Evolutionary conservation across 2,797 vertebrate genomes (phyloP).

Genomic region (Podarcis lilfordi): DNA sequence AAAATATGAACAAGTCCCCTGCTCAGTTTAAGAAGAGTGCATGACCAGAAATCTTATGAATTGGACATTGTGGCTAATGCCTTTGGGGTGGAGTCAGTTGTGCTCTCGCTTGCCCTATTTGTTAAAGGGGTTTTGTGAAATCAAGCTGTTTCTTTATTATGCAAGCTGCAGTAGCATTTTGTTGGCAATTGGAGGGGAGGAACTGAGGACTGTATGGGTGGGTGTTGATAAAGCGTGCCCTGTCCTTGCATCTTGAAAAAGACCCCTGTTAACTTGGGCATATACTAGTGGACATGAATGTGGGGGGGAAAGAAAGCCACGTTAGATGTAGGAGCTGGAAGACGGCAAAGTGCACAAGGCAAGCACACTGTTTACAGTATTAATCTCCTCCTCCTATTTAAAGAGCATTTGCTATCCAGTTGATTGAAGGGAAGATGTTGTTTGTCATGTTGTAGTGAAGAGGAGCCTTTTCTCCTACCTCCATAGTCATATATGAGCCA

Average conservation of each 20-base stretch:
- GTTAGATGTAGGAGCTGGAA: neutral
- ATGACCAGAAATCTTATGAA: neutral
- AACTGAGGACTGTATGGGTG: neutral
- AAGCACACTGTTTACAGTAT: neutral
- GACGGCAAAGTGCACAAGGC: neutral
- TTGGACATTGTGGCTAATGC: neutral
- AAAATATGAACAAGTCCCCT: neutral
- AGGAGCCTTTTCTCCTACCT: neutral
- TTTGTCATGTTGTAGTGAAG: neutral
- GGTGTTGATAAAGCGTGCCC: neutral
- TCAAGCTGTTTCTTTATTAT: neutral
- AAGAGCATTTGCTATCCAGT: neutral
- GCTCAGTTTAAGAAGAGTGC: neutral
- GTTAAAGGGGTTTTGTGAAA: neutral
- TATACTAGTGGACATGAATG: neutral
- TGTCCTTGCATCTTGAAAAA: neutral
- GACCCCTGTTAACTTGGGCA: neutral
- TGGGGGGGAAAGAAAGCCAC: neutral
- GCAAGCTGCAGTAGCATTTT: neutral
- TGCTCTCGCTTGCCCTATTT: neutral
- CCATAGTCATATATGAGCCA: neutral
- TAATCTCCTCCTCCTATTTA: neutral
- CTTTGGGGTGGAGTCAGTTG: no score
- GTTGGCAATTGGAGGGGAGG: neutral
- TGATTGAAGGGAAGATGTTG: neutral